Base-by-base conservation (phyloP, 2,797 vertebrate genomes). In the Pseudochaenichthys georgianus region DNA sequence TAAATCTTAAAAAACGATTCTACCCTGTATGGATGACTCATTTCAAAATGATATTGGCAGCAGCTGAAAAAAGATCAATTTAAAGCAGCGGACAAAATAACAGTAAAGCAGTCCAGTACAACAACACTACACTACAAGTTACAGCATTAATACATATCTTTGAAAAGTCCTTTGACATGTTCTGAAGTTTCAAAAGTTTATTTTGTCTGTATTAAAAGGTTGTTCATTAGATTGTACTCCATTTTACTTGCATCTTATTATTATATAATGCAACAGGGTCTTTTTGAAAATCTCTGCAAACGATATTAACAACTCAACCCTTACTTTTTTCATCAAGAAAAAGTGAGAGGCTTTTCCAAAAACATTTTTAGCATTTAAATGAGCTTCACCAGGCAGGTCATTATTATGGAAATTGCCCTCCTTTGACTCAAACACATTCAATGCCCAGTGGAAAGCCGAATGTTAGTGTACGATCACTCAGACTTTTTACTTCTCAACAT, bases 331-430 rank as follows among this genome's bases (percentile, higher is more conserved):
- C 65, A 76, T 72, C 54, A 55, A 17, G 57, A 87, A 31, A 57
- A 84, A 73, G 64, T 63, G 23, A 86, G 52, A 61, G 16, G 58
- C 43, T 65, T 66, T 71, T 41, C 48, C 46, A 17, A 42, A 42
- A 64, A 53, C 48, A 34, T 77, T 82, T 87, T 59, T 73, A 82
- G 78, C 23, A 67, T 85, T 84, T 75, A 79, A 81, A 83, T 82
- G 53, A 80, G 69, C 52, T 64, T 84, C 61, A 70, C 84, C 68
- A 81, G 73, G 80, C 34, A 84, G 82, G 71, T 71, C 64, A 83
- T 84, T 86, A 64, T 80, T 74, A 86, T 74, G 68, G 42, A 80
- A 83, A 84, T 87, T 41, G 70, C 28, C 31, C 68, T 82, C 57
- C 41, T 76, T 87, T 81, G 66, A 50, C 51, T 77, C 80, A 59